Base-by-base conservation (phyloP, 2,888 invertebrate genomes). In the Tholera decimalis region DNA sequence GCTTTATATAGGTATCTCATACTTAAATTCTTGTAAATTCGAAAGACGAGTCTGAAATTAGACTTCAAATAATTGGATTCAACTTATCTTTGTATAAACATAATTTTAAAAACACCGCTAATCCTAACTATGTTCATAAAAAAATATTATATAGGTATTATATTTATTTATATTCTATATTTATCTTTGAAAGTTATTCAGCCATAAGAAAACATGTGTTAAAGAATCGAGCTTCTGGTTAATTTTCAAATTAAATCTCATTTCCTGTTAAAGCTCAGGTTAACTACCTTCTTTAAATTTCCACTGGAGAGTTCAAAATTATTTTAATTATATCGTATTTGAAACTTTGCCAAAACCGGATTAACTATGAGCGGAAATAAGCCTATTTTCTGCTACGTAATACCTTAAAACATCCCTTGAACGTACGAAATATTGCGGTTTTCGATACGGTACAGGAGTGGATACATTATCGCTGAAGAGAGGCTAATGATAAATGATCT, bases 351-450 rank as follows among this genome's bases (percentile, higher is more conserved):
- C 59, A 54, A 70, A 76, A 46, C 56, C 65, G 35, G 62, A 60
- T 55, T 73, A 63, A 60, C 8, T 49, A 33, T 33, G 22, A 49
- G 44, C 47, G 41, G 33, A 57, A 44, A 49, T 65, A 66, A 66
- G 55, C 57, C 64, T 57, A 65, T 62, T 62, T 70, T 53, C 57
- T 58, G 26, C 15, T 20, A 28, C 55, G 59, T 60, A 70, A 56
- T 50, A 20, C 41, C 53, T 49, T 55, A 41, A 18, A 55, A 51
- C 35, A 44, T 41, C 47, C 43, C 43, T 53, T 49, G 22, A 39
- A 41, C 47, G 3, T 20, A 26, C 15, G 22, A 51, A 58, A 62
- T 64, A 59, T 66, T 64, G 58, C 43, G 61, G 46, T 65, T 71
- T 59, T 50, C 57, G 39, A 47, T 18, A 28, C 18, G 18, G 47